Evolutionary conservation across 1,140 invertebrate species (phyloP).

Genomic region (Cecropterus lyciades): DNA sequence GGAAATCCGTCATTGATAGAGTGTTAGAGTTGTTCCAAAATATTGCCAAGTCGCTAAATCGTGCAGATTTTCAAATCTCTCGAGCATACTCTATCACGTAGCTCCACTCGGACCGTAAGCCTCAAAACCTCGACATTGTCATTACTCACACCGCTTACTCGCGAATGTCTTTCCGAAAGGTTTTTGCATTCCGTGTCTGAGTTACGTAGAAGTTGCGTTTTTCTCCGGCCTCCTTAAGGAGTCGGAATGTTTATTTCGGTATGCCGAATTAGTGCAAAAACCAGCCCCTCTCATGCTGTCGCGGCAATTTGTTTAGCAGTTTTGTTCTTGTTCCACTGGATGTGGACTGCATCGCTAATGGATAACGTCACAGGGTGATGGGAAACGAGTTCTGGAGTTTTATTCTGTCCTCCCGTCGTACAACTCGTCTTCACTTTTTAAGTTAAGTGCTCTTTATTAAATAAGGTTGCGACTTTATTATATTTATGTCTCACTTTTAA

Average conservation of each 20-base stretch:
- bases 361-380: constrained; percentile 56
- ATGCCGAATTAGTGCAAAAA: constrained; percentile 84
- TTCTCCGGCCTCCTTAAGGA: constrained; percentile 66
- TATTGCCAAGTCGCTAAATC: no score
- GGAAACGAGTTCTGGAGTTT: constrained; percentile 27
- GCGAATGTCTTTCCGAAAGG: constrained; percentile 49
- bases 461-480: no score
- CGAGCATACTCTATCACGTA: no score
- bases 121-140: background rate
- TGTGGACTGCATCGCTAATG: constrained; percentile 65
- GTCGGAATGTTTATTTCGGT: constrained; percentile 82
- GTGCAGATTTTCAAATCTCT: no score
- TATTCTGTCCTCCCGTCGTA: background rate
- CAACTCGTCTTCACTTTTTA: no score
- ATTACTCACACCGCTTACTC: constrained; percentile 45
- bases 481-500: no score
- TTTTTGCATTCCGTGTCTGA: constrained; percentile 58
- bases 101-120: no score
- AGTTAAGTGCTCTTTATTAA: no score
- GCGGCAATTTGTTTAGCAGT: constrained; percentile 80
- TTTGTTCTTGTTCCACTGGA: constrained; percentile 72
- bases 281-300: constrained; percentile 60
- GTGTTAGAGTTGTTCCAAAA: no score
- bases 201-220: constrained; percentile 67
- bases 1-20: no score